Conservation (phyloP, 2,797 vertebrate genomes). For the Echiichthys vipera region DNA sequence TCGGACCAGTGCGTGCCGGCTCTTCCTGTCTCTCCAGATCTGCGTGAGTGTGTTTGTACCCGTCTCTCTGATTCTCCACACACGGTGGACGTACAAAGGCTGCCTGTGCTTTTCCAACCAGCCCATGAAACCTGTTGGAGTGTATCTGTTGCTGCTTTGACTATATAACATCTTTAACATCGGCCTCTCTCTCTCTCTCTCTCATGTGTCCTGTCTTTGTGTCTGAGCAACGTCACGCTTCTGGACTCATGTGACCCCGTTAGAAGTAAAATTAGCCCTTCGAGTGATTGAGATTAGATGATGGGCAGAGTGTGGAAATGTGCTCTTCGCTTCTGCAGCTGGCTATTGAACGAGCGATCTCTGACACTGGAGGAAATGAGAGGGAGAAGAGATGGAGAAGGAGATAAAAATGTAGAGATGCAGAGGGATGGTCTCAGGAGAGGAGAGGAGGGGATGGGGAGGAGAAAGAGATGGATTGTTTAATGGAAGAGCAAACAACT, state of each 20-base stretch:
- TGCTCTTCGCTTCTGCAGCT: background rate
- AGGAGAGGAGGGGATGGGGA: background rate
- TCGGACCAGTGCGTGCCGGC: background rate
- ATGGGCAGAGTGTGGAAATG: background rate
- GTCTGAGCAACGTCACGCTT: background rate
- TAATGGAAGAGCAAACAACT: background rate
- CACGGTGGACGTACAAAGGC: background rate
- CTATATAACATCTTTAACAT: constrained; percentile 4
- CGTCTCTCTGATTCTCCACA: constrained; percentile 12
- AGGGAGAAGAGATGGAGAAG: background rate
- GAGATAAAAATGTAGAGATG: background rate
- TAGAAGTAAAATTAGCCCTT: constrained; percentile 18
- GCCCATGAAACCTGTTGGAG: constrained; percentile 21
- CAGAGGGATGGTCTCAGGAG: background rate
- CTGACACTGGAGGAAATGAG: background rate
- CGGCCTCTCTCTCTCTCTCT: background rate
- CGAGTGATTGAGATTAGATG: constrained; percentile 5
- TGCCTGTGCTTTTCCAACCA: constrained; percentile 7
- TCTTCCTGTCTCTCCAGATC: constrained; percentile 43
- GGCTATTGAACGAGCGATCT: background rate
- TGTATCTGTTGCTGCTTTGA: constrained; percentile 31
- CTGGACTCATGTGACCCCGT: constrained; percentile 23
- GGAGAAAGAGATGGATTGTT: background rate
- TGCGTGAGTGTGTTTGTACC: constrained; percentile 25
- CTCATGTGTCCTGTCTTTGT: constrained; percentile 19